These are phyloP conservation scores for Spondyliosoma cantharus DNA, from an alignment of 2,797 vertebrate genomes.

Conservation along the genomic window DNA sequence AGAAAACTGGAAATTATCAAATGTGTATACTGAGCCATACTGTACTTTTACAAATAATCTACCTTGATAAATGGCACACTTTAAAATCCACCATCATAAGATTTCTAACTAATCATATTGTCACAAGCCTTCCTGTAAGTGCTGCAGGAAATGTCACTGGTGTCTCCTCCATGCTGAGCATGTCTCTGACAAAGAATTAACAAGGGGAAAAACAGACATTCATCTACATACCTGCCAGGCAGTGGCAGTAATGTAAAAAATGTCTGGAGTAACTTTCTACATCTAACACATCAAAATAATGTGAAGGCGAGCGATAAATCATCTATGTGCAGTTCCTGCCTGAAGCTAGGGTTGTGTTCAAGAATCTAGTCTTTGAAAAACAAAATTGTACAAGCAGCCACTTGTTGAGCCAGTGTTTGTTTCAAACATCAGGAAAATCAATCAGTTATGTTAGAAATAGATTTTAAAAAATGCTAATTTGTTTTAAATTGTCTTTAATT, in stretches of 20 bases:
- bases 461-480: not conserved
- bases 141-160: constrained; percentile 54
- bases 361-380: not conserved
- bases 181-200: constrained; percentile 32
- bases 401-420: not conserved
- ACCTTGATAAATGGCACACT: constrained; percentile 18
- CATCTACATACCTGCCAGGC: constrained; percentile 30
- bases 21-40: not conserved
- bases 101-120: constrained; percentile 31
- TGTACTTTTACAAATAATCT: not conserved
- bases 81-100: not conserved
- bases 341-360: no score
- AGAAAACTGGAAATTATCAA: not conserved
- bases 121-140: constrained; percentile 23
- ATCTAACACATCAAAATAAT: constrained; percentile 2
- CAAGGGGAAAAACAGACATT: constrained; percentile 16
- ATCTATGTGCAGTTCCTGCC: not conserved
- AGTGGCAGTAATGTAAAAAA: constrained; percentile 10
- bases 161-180: constrained; percentile 20
- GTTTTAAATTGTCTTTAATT: not conserved
- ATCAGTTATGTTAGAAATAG: no score
- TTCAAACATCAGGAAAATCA: not conserved
- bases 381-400: not conserved
- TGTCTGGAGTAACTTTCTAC: constrained; percentile 7
- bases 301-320: constrained; percentile 23